Evolutionary conservation across 1,140 invertebrate genomes (phyloP).

Genomic region (Drosophila parabipectinata): DNA sequence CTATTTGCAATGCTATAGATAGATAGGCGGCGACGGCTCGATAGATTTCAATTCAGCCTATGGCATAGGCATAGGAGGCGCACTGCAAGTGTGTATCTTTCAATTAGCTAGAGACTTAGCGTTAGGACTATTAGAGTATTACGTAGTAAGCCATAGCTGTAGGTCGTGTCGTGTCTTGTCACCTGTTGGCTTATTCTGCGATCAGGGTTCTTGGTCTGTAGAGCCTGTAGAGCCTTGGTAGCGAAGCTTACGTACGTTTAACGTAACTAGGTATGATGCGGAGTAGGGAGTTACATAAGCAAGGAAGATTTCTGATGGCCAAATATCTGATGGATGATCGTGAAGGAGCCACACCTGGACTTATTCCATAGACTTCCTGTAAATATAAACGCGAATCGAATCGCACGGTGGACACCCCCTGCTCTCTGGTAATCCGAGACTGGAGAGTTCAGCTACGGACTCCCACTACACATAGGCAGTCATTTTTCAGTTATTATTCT

Average conservation of each 20-base stretch:
- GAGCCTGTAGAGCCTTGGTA: constrained; percentile 60
- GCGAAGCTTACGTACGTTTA: constrained; percentile 72
- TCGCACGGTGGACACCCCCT: constrained; percentile 3
- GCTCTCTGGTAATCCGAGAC: constrained; percentile 7
- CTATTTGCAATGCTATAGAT: constrained; percentile 74
- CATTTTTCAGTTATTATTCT: constrained; percentile 45
- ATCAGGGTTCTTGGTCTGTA: constrained; percentile 36
- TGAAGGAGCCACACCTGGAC: not conserved
- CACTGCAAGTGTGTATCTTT: constrained; percentile 58
- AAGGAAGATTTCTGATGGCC: not conserved
- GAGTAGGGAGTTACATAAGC: not conserved
- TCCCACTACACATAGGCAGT: constrained; percentile 62
- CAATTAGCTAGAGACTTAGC: constrained; percentile 63
- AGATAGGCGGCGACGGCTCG: constrained; percentile 4
- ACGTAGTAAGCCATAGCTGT: constrained; percentile 47
- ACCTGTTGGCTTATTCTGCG: constrained; percentile 28
- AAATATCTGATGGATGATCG: not conserved
- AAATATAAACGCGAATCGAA: constrained; percentile 19
- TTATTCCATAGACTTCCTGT: constrained; percentile 12
- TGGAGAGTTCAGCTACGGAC: constrained; percentile 10
- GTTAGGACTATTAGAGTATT: constrained; percentile 57
- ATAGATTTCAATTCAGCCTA: constrained; percentile 15
- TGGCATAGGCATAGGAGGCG: constrained; percentile 51
- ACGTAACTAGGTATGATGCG: constrained; percentile 58
- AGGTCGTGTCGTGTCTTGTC: constrained; percentile 33